Base-by-base conservation (phyloP, 2,888 invertebrate genomes). In the Ormyrus thymus region DNA sequence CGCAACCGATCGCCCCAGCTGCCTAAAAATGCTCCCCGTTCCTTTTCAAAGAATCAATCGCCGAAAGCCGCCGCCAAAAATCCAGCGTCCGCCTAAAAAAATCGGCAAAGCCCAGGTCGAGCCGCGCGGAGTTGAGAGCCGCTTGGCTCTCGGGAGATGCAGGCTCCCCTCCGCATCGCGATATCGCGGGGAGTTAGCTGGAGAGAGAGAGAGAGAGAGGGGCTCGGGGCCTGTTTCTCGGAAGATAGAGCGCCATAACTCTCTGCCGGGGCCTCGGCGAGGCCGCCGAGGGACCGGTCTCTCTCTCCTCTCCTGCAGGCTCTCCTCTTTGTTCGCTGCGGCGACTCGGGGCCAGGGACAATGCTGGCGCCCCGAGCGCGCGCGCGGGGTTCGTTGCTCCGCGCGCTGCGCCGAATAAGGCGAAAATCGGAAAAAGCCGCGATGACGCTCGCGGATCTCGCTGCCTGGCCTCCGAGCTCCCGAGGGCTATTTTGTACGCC, bases 191-290 rank as follows among this genome's bases (percentile, higher is more conserved):
- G 29, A 29, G 29, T 29, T 29, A 29, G 29, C 29, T 4, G 29
- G 29, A 29, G 4, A 29, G 29, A 29, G 4, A 29, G 29, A 29
- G 29, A 29, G 29, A 29, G 29, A 29, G 29, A 61, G 70, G 50
- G 50, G 29, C 70, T 15, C 56, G 56, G 64, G 64, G 73, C 64
- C 62, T 64, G 55, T 64, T 73, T 73, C 73, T 73, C 64, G 64
- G 64, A 73, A 73, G 73, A 64, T 64, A 64, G 64, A 73, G 55
- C 64, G 64, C 73, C 73, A 48, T 56, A 73, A 56, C 64, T 73
- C 73, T 43, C 29, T 29, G 29, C 29, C 29, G 29, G 29, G 29
- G 29, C 29, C 29, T 29, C 29, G 29, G 29, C 29, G 29, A 29
- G 29, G 29, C 29, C 29, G 29, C 29, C 29, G 29, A 29, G 29